phyloP scores from a whole-genome alignment of 2,797 vertebrate genomes.

The Sebastes reedi region DNA sequence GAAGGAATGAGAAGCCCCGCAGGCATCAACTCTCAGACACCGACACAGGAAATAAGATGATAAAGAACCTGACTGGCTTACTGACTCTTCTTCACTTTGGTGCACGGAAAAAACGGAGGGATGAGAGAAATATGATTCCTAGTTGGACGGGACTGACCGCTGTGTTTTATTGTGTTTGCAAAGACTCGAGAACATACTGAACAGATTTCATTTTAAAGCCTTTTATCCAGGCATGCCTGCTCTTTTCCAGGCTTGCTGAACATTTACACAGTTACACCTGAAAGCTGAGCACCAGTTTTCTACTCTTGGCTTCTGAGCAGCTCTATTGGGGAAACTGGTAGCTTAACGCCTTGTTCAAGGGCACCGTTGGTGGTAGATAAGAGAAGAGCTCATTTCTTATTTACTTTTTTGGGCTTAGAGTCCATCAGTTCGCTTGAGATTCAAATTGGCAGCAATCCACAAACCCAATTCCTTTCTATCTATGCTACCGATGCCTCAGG shows the following conservation, averaged over 20 bases:
- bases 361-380: background rate
- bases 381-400: conserved; percentile 14
- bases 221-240: background rate
- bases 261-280: conserved; percentile 7
- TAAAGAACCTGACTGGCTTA: conserved; percentile 32
- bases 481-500: conserved; percentile 8
- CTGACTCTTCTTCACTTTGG: conserved; percentile 9
- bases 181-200: background rate
- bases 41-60: conserved; percentile 46
- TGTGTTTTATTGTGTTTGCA: background rate
- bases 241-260: conserved; percentile 6
- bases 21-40: conserved; percentile 11
- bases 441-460: conserved; percentile 45
- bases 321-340: background rate
- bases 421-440: background rate
- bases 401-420: background rate
- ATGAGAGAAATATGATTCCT: conserved; percentile 2
- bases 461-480: background rate
- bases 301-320: background rate
- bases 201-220: background rate
- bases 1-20: conserved; percentile 44
- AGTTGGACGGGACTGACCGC: background rate
- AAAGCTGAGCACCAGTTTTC: conserved; percentile 7
- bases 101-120: conserved; percentile 1
- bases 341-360: conserved; percentile 10